Conservation (phyloP, 2,113 vertebrate species). For the Salvelinus sp. region DNA sequence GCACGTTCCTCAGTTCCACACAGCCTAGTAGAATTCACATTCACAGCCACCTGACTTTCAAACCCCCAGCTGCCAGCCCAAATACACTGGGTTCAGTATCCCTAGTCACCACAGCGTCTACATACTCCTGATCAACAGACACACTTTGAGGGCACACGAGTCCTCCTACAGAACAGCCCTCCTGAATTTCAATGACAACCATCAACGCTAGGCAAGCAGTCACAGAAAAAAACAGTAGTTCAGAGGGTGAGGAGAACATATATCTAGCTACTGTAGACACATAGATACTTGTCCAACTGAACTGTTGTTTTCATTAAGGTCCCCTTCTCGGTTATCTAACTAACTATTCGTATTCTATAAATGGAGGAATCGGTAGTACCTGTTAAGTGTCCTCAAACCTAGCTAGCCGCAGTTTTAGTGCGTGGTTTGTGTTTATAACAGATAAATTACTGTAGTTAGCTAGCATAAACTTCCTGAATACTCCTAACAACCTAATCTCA, state of each 20-base stretch:
- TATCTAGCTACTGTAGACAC: no score
- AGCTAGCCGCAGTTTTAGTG: no score
- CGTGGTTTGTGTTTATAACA: no score
- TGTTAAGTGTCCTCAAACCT: conserved; percentile 27
- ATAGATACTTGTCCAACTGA: not conserved
- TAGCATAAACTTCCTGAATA: no score
- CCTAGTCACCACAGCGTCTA: not conserved
- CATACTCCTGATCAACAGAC: not conserved
- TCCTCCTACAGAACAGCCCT: not conserved
- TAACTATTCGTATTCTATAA: no score
- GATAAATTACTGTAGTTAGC: not conserved
- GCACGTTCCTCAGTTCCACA: no score
- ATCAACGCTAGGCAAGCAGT: not conserved
- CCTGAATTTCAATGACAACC: conserved; percentile 60
- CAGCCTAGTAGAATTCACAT: not conserved
- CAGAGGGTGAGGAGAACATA: not conserved
- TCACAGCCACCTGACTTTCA: conserved; percentile 3
- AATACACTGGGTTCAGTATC: conserved; percentile 5
- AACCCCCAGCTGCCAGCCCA: not conserved
- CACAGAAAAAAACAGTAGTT: not conserved
- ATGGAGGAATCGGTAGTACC: conserved; percentile 63
- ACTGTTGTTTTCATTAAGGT: no score
- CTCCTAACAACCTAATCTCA: no score
- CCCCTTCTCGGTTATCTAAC: no score
- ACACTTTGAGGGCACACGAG: not conserved